phyloP scores from a whole-genome alignment of 2,888 invertebrate genomes.

The Hanleya hanleyi region DNA sequence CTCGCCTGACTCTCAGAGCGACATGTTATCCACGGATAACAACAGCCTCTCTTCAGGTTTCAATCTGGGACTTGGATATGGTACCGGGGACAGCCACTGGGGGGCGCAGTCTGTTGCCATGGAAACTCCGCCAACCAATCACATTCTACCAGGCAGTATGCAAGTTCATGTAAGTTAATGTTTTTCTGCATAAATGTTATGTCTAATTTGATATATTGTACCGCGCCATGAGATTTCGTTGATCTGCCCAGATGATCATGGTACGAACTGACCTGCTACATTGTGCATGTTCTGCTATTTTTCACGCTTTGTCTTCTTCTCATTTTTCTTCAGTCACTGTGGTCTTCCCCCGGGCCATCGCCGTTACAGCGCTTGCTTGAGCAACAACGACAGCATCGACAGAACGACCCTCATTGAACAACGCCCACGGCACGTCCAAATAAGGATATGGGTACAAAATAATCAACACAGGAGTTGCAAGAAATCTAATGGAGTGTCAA shows the following conservation, averaged over 20 bases:
- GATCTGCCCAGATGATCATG: too few relatives aligned
- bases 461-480: too few relatives aligned
- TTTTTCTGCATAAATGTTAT: neutral
- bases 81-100: neutral
- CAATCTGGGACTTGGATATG: neutral
- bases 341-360: conserved; percentile 83
- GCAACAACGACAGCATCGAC: conserved; percentile 80
- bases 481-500: too few relatives aligned
- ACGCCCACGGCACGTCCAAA: neutral
- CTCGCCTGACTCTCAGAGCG: conserved; percentile 60
- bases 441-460: too few relatives aligned
- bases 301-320: neutral
- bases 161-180: neutral
- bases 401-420: conserved; percentile 71
- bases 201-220: neutral
- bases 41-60: neutral
- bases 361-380: conserved; percentile 86
- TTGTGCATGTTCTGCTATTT: neutral
- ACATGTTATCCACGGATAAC: conserved; percentile 6
- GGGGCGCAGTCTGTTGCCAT: neutral
- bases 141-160: neutral
- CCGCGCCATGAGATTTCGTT: too few relatives aligned
- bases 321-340: conserved; percentile 79
- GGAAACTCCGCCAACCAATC: neutral
- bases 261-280: too few relatives aligned